These are phyloP conservation scores for Pagrus major DNA, from an alignment of 2,113 vertebrate species.

Conservation along the genomic window DNA sequence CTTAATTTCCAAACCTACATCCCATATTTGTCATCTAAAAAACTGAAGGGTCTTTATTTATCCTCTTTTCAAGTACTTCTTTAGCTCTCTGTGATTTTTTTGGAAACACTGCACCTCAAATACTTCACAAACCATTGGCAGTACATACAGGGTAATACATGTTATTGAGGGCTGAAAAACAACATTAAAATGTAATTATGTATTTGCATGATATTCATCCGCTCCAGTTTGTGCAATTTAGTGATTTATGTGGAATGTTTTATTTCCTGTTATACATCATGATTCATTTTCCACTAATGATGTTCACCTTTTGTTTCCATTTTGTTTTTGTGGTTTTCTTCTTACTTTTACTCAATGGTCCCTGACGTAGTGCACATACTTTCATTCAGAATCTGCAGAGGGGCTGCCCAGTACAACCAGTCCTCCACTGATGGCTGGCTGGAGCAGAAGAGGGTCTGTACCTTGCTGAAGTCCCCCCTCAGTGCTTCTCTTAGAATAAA, in stretches of 20 bases:
- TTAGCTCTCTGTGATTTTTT: slow-evolving; percentile 11
- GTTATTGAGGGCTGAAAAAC: not conserved
- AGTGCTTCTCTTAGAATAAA: not conserved
- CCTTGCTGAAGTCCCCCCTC: not conserved
- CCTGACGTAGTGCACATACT: not conserved
- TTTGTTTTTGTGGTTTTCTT: not conserved
- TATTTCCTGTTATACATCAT: slow-evolving; percentile 8
- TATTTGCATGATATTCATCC: slow-evolving; percentile 32
- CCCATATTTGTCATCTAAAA: slow-evolving; percentile 28
- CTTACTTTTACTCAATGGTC: not conserved
- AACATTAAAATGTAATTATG: slow-evolving; percentile 11
- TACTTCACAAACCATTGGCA: slow-evolving; percentile 11
- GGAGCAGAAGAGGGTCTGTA: not conserved
- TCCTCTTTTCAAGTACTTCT: slow-evolving; percentile 9
- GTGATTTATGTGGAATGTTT: slow-evolving; percentile 31
- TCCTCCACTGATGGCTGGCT: not conserved
- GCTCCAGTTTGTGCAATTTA: not conserved
- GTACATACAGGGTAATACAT: not conserved
- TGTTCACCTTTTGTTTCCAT: not conserved
- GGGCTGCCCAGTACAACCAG: not conserved
- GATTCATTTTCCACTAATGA: not conserved
- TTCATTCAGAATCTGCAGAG: not conserved
- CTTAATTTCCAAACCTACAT: slow-evolving; percentile 36
- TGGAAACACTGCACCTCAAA: slow-evolving; percentile 17
- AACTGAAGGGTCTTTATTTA: slow-evolving; percentile 46